Base-by-base conservation (phyloP, 1,140 invertebrate genomes). In the Papilio helenus region DNA sequence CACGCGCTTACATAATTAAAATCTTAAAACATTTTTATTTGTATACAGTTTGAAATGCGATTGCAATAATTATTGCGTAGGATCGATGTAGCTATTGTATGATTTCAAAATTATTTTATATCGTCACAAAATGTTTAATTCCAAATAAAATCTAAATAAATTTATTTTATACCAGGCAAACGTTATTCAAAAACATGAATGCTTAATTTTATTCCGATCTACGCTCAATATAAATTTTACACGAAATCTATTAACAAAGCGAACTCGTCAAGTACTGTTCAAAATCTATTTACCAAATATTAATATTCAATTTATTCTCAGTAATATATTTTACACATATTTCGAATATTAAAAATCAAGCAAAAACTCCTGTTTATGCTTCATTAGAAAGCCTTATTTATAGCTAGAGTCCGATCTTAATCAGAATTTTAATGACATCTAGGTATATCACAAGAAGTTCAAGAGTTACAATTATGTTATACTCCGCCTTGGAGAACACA, bases 221-320 rank as follows among this genome's bases (percentile, higher is more conserved):
- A 61, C 23, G 23, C 1, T 68, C 61, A 68, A 34, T 68, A 68
- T 68, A 68, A 29, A 68, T 26, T 61, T 61, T 68, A 68, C 26
- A 68, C 26, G 26, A 29, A 68, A 68, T 68, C 61, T 68, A 68
- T 68, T 68, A 68, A 68, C 61, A 14, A 26, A 68, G 61, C 26
- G 61, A 68, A 16, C 26, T 29, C 61, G 61, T 8, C 61, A 16
- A 68, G 61, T 68, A 14, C 61, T 68, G 26, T 68, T 29, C 26
- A 68, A 68, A 68, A 68, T 68, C 29, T 29, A 68, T 68, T 68
- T 68, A 29, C 0, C 23, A 68, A 68, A 68, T 65, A 65, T 68
- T 68, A 12, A 61, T 58, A 61, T 26, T 29, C 61, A 14, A 68
- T 26, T 29, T 34, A 68, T 68, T 68, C 26, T 4, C 23, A 68